Evolutionary conservation across 2,888 invertebrate genomes (phyloP).

Genomic region (Drosophila bunnanda): DNA sequence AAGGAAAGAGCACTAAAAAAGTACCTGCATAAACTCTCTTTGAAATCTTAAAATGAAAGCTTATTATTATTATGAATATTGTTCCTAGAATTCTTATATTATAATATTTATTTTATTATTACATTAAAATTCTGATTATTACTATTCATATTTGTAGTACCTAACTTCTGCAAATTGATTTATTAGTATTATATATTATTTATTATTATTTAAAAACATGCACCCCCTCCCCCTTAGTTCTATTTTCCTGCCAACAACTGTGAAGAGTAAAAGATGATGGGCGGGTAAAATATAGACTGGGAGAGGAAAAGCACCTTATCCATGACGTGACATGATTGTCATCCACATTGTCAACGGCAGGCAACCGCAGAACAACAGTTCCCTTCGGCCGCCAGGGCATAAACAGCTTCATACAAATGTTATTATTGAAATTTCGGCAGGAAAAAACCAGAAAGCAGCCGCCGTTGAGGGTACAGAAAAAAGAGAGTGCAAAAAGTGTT

Average conservation of each 20-base stretch:
- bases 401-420: constrained; percentile 79
- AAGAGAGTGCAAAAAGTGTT: constrained; percentile 42
- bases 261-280: constrained; percentile 11
- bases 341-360: constrained; percentile 69
- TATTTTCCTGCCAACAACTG: not conserved
- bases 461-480: not conserved
- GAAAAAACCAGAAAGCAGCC: constrained; percentile 28
- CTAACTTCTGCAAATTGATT: not conserved
- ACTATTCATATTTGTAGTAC: too few relatives aligned
- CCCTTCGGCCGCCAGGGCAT: constrained; percentile 49
- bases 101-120: too few relatives aligned
- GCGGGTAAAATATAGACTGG: constrained; percentile 6
- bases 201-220: not conserved
- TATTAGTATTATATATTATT: not conserved
- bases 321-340: constrained; percentile 75
- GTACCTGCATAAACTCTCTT: too few relatives aligned
- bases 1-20: too few relatives aligned
- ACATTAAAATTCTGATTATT: too few relatives aligned
- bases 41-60: too few relatives aligned
- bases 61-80: too few relatives aligned
- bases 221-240: not conserved
- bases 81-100: too few relatives aligned
- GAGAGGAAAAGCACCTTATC: constrained; percentile 29
- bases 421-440: constrained; percentile 76
- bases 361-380: constrained; percentile 45